phyloP scores from a whole-genome alignment of 2,888 invertebrate species.

The Noctua fimbriata region DNA sequence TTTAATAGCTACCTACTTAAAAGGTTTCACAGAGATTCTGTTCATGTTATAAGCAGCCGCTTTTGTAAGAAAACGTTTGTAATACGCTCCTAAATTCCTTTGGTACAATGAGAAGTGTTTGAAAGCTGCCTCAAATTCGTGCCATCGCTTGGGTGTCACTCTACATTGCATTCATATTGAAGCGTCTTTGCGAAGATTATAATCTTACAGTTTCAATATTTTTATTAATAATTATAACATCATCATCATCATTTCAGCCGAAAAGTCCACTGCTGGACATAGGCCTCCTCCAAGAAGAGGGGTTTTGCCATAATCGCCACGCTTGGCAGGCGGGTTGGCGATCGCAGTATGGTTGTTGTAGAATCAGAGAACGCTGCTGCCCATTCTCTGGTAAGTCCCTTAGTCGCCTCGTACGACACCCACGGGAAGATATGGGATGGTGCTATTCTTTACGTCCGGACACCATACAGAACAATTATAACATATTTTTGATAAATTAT shows the following conservation, averaged over 20 bases:
- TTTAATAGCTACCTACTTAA: slow-evolving; percentile 40
- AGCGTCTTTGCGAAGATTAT: slow-evolving; percentile 17
- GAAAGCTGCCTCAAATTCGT: slow-evolving; percentile 40
- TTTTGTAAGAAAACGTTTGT: slow-evolving; percentile 55
- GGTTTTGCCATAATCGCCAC: no score
- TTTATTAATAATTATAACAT: not conserved
- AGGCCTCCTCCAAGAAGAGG: no score
- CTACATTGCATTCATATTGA: slow-evolving; percentile 37
- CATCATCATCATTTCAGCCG: no score
- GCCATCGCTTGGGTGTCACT: slow-evolving; percentile 50
- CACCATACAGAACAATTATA: no score
- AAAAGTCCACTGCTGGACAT: no score
- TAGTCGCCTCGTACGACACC: no score
- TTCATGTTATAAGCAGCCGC: slow-evolving; percentile 38
- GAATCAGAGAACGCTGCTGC: no score
- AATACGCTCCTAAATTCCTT: slow-evolving; percentile 54
- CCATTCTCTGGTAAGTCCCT: no score
- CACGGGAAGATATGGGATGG: no score
- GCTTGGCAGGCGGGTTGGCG: no score
- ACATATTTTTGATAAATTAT: not conserved
- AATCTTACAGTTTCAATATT: not conserved
- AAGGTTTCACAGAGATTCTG: slow-evolving; percentile 45
- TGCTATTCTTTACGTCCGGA: no score
- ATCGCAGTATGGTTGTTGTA: no score
- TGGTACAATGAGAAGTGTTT: slow-evolving; percentile 37